A percentile compares a stretch with the other conserved stretches of the same genome.
Evolutionary conservation across 2,888 invertebrate genomes (phyloP).

Genomic region (Isotomurus palustris): DNA sequence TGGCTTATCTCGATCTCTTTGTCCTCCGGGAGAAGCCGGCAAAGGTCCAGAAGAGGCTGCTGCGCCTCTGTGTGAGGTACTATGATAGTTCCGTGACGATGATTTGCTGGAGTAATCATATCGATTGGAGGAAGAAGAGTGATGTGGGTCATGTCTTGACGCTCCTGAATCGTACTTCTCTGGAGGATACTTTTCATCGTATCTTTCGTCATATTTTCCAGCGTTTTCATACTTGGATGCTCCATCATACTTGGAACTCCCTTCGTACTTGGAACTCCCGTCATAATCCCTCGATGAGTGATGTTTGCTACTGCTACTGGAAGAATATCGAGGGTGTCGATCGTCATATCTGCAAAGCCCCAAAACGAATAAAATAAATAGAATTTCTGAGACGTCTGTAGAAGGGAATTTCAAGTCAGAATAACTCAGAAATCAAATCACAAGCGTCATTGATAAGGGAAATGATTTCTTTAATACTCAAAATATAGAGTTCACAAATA

Average conservation of each 20-base stretch:
- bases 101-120: not conserved
- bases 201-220: too few relatives aligned
- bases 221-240: too few relatives aligned
- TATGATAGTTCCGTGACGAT: not conserved
- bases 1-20: not conserved
- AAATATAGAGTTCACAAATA: too few relatives aligned
- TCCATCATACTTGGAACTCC: not conserved
- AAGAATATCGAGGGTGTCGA: slow-evolving; percentile 2
- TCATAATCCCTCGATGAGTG: not conserved
- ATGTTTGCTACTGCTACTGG: not conserved
- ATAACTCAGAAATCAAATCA: too few relatives aligned
- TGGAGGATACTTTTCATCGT: too few relatives aligned
- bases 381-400: too few relatives aligned
- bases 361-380: too few relatives aligned
- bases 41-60: not conserved
- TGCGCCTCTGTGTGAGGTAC: not conserved
- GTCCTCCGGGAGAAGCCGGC: not conserved
- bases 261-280: not conserved
- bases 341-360: slow-evolving; percentile 6
- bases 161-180: not conserved
- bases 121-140: not conserved
- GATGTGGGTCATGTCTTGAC: not conserved
- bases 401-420: too few relatives aligned
- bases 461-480: too few relatives aligned
- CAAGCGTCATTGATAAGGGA: too few relatives aligned